These are phyloP conservation scores for Cottus gobio DNA, from an alignment of 2,113 vertebrate genomes.

Conservation along the genomic window DNA sequence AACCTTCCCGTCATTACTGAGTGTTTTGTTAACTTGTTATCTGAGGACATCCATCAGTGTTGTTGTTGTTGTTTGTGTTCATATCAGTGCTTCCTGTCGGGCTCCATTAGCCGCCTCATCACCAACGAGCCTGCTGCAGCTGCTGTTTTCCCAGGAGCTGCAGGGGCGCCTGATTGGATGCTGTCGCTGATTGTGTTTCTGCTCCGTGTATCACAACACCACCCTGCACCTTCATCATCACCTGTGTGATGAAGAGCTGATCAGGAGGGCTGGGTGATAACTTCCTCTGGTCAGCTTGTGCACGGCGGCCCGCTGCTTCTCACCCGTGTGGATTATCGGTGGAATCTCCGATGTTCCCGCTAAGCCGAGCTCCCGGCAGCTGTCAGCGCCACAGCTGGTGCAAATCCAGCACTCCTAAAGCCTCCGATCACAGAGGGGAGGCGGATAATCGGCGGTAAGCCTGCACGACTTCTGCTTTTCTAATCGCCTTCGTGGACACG, in stretches of 20 bases:
- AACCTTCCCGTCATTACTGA: too few relatives aligned
- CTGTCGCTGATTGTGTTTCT: not conserved
- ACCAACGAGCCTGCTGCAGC: conserved; percentile 35
- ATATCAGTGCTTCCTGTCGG: conserved; percentile 17
- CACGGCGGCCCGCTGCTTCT: too few relatives aligned
- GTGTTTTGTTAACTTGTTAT: too few relatives aligned
- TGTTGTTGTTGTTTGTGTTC: not conserved
- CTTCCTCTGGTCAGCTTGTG: too few relatives aligned
- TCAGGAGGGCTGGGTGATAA: too few relatives aligned
- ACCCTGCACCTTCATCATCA: too few relatives aligned
- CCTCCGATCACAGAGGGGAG: conserved; percentile 16
- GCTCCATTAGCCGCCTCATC: conserved; percentile 6
- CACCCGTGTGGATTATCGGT: conserved; percentile 19
- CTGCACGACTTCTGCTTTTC: conserved; percentile 9
- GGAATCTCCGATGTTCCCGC: not conserved
- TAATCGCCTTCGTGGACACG: not conserved
- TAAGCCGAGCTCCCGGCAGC: conserved; percentile 25
- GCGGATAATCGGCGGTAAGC: conserved; percentile 10
- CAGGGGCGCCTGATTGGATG: not conserved
- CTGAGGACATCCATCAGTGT: too few relatives aligned
- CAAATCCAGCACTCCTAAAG: not conserved
- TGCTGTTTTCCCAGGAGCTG: conserved; percentile 21
- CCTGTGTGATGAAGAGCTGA: too few relatives aligned
- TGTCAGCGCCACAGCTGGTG: conserved; percentile 42
- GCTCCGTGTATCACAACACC: not conserved